phyloP scores from a whole-genome alignment of 2,888 invertebrate species.

The Drosophila cognata region DNA sequence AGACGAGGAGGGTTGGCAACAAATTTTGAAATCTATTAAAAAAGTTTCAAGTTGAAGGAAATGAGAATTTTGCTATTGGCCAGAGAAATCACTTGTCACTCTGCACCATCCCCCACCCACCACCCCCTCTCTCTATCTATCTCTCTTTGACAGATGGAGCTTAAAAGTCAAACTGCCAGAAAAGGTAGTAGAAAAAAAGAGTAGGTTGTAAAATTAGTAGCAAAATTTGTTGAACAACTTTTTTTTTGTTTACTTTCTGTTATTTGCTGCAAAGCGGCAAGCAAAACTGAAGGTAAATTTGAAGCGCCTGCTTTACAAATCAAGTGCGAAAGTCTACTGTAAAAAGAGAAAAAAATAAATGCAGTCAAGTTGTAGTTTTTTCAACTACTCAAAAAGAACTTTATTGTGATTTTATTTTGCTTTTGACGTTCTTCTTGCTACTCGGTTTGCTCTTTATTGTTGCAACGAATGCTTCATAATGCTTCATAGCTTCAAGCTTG shows the following conservation, averaged over 20 bases:
- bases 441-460: conserved; percentile 41
- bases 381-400: conserved; percentile 48
- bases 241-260: conserved; percentile 6
- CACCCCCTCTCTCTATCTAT: too few relatives aligned
- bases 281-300: conserved; percentile 47
- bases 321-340: conserved; percentile 52
- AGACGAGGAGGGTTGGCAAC: neutral
- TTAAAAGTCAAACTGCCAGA: conserved; percentile 12
- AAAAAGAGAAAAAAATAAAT: conserved; percentile 16
- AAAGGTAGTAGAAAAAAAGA: conserved; percentile 26
- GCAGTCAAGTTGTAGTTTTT: conserved; percentile 42
- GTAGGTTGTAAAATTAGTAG: conserved; percentile 23
- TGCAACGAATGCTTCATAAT: conserved; percentile 51
- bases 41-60: conserved; percentile 69
- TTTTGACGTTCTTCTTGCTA: conserved; percentile 17
- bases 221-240: conserved; percentile 50
- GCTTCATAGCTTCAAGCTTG: conserved; percentile 38
- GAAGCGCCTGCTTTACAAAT: conserved; percentile 56
- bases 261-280: conserved; percentile 27
- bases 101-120: neutral
- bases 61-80: conserved; percentile 49
- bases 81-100: conserved; percentile 50
- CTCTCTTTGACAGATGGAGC: conserved; percentile 6
- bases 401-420: conserved; percentile 53
- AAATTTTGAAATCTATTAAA: conserved; percentile 77